These are phyloP conservation scores for Dendrophyllia cribrosa DNA, from an alignment of 64 coral and sea anemone species.

Conservation along the genomic window DNA sequence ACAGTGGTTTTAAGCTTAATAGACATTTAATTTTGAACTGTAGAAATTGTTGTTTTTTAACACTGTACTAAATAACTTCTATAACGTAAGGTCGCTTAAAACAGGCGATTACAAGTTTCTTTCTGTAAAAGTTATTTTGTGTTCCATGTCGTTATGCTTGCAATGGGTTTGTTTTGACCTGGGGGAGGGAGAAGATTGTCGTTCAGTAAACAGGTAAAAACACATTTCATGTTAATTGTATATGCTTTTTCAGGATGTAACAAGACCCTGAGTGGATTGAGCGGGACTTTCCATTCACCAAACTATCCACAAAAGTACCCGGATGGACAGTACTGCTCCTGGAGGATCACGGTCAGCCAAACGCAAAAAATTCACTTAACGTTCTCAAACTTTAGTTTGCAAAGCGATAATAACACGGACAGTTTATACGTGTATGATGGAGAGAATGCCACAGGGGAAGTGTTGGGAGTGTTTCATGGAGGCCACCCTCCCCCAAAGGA, in stretches of 20 bases:
- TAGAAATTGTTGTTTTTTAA: no score
- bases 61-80: no score
- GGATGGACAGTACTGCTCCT: conserved; percentile 77
- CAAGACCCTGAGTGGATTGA: conserved; percentile 38
- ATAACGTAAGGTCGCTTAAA: no score
- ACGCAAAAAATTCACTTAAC: conserved; percentile 19
- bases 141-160: no score
- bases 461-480: conserved; percentile 60
- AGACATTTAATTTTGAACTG: no score
- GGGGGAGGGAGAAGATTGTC: no score
- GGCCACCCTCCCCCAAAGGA: conserved; percentile 9
- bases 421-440: conserved; percentile 68
- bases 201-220: no score
- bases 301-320: conserved; percentile 54
- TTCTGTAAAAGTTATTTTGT: no score
- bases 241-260: conserved; percentile 67
- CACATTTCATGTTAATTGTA: not conserved
- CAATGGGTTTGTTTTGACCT: not conserved
- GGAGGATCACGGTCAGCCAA: conserved; percentile 58
- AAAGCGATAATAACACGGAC: conserved; percentile 9
- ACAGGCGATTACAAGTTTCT: no score
- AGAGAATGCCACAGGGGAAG: not conserved
- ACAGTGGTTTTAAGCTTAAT: no score
- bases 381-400: conserved; percentile 61
- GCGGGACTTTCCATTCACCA: conserved; percentile 80